phyloP scores from a whole-genome alignment of 2,888 invertebrate genomes.

The Drosophila borborema region DNA sequence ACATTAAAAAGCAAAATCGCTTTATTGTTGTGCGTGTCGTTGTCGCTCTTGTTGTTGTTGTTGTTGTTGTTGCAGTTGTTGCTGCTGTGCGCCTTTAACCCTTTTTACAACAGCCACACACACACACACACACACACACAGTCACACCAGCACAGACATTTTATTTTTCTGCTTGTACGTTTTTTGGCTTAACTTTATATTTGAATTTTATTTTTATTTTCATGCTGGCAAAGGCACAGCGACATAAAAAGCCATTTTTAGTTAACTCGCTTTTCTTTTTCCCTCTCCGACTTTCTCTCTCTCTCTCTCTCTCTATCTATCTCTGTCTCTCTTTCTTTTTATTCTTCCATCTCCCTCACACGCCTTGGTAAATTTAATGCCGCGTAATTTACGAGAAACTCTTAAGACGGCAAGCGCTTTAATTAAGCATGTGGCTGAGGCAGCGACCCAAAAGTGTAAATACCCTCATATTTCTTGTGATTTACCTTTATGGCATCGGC shows the following conservation, averaged over 20 bases:
- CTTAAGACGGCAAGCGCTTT: constrained; percentile 78
- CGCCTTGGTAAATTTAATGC: constrained; percentile 70
- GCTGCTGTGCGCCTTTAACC: constrained; percentile 61
- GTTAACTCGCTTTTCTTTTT: constrained; percentile 50
- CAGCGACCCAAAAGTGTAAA: constrained; percentile 79
- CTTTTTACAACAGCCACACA: constrained; percentile 54
- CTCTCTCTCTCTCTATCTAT: not conserved
- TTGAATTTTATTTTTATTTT: constrained; percentile 79
- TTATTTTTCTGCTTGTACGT: constrained; percentile 66
- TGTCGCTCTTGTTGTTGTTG: constrained; percentile 44
- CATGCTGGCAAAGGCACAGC: constrained; percentile 70
- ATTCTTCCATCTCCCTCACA: constrained; percentile 11
- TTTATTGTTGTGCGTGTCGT: constrained; percentile 67
- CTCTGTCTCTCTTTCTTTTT: not conserved
- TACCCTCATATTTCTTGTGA: constrained; percentile 79
- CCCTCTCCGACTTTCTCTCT: not conserved
- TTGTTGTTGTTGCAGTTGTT: constrained; percentile 39
- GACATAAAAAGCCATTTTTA: constrained; percentile 78
- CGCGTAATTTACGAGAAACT: constrained; percentile 77
- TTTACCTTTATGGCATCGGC: constrained; percentile 72
- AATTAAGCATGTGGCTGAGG: constrained; percentile 79
- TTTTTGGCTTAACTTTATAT: constrained; percentile 77
- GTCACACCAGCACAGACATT: constrained; percentile 38
- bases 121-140: constrained; percentile 9
- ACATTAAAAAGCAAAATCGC: constrained; percentile 68